Evolutionary conservation across 2,797 vertebrate genomes (phyloP).

Genomic region (Gastrophryne carolinensis): DNA sequence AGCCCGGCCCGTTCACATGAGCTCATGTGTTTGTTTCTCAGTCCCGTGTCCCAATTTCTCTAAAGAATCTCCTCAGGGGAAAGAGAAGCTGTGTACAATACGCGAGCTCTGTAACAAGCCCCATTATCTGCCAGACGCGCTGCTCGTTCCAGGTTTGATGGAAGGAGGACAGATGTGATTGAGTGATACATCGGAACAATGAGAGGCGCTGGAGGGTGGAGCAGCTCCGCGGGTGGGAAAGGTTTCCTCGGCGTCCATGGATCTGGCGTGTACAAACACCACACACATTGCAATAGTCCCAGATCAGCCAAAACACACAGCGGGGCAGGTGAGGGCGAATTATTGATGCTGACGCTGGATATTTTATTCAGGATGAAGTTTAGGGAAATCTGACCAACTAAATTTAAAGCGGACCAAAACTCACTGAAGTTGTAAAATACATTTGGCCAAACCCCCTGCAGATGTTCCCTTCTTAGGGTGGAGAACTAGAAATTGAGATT

Average conservation of each 20-base stretch:
- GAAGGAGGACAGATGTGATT: slow-evolving; percentile 56
- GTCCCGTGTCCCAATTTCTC: slow-evolving; percentile 56
- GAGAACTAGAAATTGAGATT: no score
- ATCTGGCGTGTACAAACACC: slow-evolving; percentile 10
- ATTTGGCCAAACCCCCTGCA: no score
- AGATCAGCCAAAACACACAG: slow-evolving; percentile 27
- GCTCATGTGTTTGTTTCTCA: slow-evolving; percentile 57
- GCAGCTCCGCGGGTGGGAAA: slow-evolving; percentile 4
- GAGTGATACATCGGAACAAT: slow-evolving; percentile 54
- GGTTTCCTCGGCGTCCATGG: not conserved
- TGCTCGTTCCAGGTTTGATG: slow-evolving; percentile 56
- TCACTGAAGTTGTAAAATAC: no score
- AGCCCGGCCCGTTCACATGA: slow-evolving; percentile 55
- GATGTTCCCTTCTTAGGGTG: no score
- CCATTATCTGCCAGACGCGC: slow-evolving; percentile 53
- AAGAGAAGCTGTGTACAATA: slow-evolving; percentile 45
- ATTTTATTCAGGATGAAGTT: no score
- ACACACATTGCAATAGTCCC: slow-evolving; percentile 2
- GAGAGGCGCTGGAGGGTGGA: not conserved
- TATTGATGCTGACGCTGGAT: no score
- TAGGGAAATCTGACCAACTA: no score
- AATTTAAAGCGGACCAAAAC: no score
- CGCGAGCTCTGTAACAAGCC: slow-evolving; percentile 52
- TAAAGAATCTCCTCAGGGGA: slow-evolving; percentile 60
- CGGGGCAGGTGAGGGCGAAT: slow-evolving; percentile 15